Base-by-base conservation (phyloP, 2,888 invertebrate species). In the Dasypolia templi region DNA sequence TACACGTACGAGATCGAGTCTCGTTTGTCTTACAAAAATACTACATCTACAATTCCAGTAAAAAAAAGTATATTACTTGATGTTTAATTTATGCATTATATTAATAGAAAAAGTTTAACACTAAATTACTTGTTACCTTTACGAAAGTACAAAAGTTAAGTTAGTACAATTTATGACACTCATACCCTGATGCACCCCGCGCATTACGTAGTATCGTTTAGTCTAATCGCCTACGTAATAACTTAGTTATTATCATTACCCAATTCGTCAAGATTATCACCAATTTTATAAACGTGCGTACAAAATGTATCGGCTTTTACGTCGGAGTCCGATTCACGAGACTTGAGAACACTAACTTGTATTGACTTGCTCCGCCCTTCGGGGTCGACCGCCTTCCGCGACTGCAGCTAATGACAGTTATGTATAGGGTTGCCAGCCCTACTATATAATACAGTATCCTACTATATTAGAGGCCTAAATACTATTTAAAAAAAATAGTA, bases 131-230 rank as follows among this genome's bases (percentile, higher is more conserved):
- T 88, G 89, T 93, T 94, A 94, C 80, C 89, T 83, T 93, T 96
- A 96, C 90, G 95, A 96, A 95, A 96, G 95, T 96, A 96, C 95
- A 96, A 96, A 96, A 95, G 90, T 92, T 89, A 88, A 88, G 92
- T 93, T 92, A 92, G 92, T 94, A 95, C 93, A 93, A 94, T 92
- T 94, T 94, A 95, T 95, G 96, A 96, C 96, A 96, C 95, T 95
- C 96, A 94, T 96, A 96, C 96, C 96, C 96, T 96, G 96, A 95
- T 96, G 92, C 94, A 96, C 95, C 96, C 96, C 95, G 95, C 96
- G 93, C 95, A 91, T 94, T 94, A 93, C 92, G 92, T 94, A 92
- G 92, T 92, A 87, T 83, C 89, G 91, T 93, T 93, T 75, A 93
- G 84, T 91, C 92, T 95, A 94, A 94, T 95, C 95, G 94, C 95